These are phyloP conservation scores for Harpagifer antarcticus DNA, from an alignment of 2,797 vertebrate species.

Conservation along the genomic window DNA sequence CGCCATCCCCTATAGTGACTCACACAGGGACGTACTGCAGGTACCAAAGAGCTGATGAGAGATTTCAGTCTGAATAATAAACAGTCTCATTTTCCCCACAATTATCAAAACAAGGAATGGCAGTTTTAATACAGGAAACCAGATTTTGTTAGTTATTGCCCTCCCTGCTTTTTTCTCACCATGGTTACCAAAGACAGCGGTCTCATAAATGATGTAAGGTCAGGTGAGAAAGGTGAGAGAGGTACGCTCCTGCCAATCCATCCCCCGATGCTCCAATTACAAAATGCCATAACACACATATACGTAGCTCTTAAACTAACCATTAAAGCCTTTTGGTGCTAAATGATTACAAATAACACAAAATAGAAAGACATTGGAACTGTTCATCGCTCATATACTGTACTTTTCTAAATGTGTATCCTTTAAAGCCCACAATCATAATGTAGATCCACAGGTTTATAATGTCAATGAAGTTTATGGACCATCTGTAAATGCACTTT, in stretches of 20 bases:
- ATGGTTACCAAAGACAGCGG: conserved; percentile 82
- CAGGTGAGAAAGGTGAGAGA: conserved; percentile 84
- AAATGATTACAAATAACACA: not conserved
- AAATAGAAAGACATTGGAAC: not conserved
- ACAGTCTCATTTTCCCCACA: not conserved
- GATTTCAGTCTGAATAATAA: not conserved
- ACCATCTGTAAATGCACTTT: not conserved
- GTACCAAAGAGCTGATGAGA: not conserved
- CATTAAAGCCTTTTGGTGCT: conserved; percentile 6
- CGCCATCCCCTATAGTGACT: conserved; percentile 53
- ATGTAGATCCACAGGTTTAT: conserved; percentile 1
- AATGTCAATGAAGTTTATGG: not conserved
- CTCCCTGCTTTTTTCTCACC: conserved; percentile 60
- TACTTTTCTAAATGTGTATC: not conserved
- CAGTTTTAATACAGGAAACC: conserved; percentile 27
- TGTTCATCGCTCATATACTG: not conserved
- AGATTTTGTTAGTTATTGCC: conserved; percentile 24
- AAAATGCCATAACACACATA: conserved; percentile 67
- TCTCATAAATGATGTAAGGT: conserved; percentile 86
- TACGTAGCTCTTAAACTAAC: conserved; percentile 34
- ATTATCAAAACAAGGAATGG: not conserved
- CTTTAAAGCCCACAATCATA: conserved; percentile 1
- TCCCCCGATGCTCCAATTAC: conserved; percentile 76
- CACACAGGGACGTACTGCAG: not conserved
- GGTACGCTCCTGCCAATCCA: conserved; percentile 76